Conservation (phyloP, 2,888 invertebrate genomes). For the Melikaiella ostensackeni region DNA sequence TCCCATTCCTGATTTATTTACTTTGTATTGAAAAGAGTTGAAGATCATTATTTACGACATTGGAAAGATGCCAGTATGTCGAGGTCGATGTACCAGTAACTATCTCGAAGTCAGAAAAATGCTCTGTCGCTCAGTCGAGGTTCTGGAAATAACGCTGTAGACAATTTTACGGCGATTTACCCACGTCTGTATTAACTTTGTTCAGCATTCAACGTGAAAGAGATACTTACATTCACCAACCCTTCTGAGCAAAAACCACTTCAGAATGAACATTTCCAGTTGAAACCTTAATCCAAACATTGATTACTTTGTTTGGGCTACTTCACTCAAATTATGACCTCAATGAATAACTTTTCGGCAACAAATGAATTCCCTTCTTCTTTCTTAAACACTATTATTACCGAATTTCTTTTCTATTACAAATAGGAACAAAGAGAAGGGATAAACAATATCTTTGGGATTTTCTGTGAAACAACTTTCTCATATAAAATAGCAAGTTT, state of each 20-base stretch:
- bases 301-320: no score
- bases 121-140: neutral
- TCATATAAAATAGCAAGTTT: no score
- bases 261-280: neutral
- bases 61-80: neutral
- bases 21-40: neutral
- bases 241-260: neutral
- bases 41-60: neutral
- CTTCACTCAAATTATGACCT: no score
- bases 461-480: no score
- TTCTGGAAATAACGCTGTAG: neutral
- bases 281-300: neutral
- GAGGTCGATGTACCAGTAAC: neutral
- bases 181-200: neutral
- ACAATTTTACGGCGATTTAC: neutral
- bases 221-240: conserved; percentile 1
- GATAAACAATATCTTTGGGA: no score
- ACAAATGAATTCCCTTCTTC: no score
- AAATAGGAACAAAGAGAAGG: no score
- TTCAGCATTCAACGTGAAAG: neutral
- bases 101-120: neutral
- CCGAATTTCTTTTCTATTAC: no score
- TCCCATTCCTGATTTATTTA: neutral
- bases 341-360: no score
- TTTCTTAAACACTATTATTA: no score